Conservation (phyloP, 2,888 invertebrate species). For the Xestia c-nigrum region DNA sequence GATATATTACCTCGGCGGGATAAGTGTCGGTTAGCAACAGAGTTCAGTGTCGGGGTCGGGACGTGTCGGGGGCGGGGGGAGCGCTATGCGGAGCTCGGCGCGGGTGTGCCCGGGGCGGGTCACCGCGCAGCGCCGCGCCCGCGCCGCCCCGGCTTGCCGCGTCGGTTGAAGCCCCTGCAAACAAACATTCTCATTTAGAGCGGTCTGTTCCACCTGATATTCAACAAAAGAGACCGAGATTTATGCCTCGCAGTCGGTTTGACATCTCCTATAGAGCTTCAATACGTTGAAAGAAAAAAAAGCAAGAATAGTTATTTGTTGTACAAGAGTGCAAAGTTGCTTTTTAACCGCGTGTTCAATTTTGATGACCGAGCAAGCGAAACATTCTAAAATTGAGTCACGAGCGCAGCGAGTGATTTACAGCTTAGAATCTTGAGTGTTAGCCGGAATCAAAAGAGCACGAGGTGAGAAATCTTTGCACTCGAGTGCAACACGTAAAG, state of each 20-base stretch:
- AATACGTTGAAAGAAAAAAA: too few relatives aligned
- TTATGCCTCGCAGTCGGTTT: not conserved
- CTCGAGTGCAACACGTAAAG: too few relatives aligned
- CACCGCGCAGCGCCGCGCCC: conserved; percentile 81
- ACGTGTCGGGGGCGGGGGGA: not conserved
- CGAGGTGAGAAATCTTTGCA: too few relatives aligned
- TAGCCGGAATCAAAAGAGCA: too few relatives aligned
- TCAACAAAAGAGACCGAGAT: not conserved
- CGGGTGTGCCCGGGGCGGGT: conserved; percentile 67
- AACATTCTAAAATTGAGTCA: too few relatives aligned
- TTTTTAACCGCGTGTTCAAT: too few relatives aligned
- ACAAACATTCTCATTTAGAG: not conserved
- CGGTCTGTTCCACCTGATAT: not conserved
- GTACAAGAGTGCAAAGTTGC: too few relatives aligned
- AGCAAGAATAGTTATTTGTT: too few relatives aligned
- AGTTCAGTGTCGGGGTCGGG: conserved; percentile 27
- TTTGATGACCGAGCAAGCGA: too few relatives aligned
- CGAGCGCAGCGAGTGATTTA: too few relatives aligned
- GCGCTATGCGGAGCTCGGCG: conserved; percentile 70
- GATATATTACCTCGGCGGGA: conserved; percentile 24
- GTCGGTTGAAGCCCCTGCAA: conserved; percentile 86
- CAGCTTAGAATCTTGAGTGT: too few relatives aligned
- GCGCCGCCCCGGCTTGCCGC: conserved; percentile 85
- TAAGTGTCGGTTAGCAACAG: conserved; percentile 31
- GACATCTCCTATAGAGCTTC: not conserved